Conservation (phyloP, 2,113 vertebrate species). For the Thymallus thymallus region DNA sequence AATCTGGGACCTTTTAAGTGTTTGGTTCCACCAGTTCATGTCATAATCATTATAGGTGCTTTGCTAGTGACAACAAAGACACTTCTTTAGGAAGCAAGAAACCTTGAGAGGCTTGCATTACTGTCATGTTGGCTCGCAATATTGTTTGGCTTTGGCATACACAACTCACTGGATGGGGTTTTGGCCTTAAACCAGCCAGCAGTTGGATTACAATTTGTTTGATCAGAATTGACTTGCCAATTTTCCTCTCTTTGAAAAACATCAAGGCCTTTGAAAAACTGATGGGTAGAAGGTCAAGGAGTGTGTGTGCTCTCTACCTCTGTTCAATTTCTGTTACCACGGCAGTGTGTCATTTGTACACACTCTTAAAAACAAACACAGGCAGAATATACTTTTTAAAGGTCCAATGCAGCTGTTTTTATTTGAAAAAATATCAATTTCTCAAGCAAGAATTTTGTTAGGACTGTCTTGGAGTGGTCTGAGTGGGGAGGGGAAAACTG, state of each 20-base stretch:
- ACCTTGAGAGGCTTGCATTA: not conserved
- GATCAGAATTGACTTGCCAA: not conserved
- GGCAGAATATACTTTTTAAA: not conserved
- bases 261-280: not conserved
- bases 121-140: not conserved
- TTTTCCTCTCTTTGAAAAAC: not conserved
- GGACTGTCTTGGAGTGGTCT: too few relatives aligned
- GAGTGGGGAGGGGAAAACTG: too few relatives aligned
- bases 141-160: not conserved
- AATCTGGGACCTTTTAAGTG: not conserved
- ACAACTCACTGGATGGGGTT: not conserved
- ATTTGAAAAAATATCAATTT: too few relatives aligned
- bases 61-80: not conserved
- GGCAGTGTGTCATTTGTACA: not conserved
- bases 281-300: not conserved
- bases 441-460: too few relatives aligned
- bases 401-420: too few relatives aligned
- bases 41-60: not conserved
- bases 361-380: not conserved
- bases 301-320: not conserved
- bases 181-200: not conserved
- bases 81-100: not conserved
- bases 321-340: not conserved
- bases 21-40: not conserved
- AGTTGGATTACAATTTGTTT: not conserved